These are phyloP conservation scores for Phaenicophaeus curvirostris DNA, from an alignment of 2,797 vertebrate genomes.

Conservation along the genomic window DNA sequence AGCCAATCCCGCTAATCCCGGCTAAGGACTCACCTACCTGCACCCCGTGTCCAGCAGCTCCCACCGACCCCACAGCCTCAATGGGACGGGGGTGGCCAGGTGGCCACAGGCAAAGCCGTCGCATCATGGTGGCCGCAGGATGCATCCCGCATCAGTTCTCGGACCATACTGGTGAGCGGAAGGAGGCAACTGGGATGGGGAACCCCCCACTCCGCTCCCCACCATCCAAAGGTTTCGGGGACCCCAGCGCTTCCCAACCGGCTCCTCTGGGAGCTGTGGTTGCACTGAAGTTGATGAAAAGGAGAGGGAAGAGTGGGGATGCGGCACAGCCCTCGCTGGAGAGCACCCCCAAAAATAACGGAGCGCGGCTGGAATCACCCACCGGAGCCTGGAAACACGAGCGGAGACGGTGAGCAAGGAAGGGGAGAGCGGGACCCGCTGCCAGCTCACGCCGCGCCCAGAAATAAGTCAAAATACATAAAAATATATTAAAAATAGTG, in stretches of 20 bases:
- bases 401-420: background rate
- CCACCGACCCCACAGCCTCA: background rate
- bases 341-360: no score
- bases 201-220: background rate
- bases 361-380: no score
- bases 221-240: background rate
- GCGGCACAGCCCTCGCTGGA: no score
- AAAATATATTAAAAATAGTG: no score
- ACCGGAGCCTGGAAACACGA: no score
- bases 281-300: background rate
- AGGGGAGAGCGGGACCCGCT: background rate
- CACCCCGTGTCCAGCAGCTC: rapidly evolving
- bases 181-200: background rate
- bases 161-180: background rate
- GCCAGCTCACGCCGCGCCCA: no score
- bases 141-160: background rate
- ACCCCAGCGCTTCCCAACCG: background rate
- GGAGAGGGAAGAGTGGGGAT: background rate
- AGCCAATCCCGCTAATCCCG: background rate
- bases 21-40: no score
- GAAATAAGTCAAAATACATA: no score
- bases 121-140: background rate
- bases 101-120: background rate
- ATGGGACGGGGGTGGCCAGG: background rate
- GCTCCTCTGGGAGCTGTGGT: background rate